These are phyloP conservation scores for Pithys albifrons DNA, from an alignment of 2,113 vertebrate species.

Conservation along the genomic window DNA sequence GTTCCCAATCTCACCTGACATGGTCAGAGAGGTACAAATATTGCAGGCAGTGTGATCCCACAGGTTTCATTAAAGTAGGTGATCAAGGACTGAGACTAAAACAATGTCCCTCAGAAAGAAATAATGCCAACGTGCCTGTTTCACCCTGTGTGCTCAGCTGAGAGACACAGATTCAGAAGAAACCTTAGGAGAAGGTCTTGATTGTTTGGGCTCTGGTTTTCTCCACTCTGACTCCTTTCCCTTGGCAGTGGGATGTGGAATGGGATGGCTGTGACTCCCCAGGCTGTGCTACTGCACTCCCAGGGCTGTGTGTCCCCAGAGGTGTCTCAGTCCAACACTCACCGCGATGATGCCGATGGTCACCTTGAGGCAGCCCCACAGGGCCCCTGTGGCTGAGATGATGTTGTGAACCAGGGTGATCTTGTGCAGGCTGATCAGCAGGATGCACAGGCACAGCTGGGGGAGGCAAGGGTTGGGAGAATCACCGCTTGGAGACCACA, in stretches of 20 bases:
- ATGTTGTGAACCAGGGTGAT: constrained; percentile 65
- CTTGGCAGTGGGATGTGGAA: neutral
- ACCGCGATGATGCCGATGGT: constrained; percentile 76
- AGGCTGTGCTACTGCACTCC: neutral
- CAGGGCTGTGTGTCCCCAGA: neutral
- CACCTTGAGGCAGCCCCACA: constrained; percentile 80
- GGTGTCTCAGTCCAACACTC: constrained; percentile 17
- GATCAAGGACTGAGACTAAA: neutral
- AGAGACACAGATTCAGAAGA: neutral
- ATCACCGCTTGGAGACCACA: neutral
- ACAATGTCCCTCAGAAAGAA: neutral
- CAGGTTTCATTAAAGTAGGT: neutral
- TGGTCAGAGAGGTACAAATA: neutral
- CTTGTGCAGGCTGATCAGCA: constrained; percentile 70
- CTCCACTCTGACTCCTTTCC: neutral
- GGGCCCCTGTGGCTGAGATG: constrained; percentile 73
- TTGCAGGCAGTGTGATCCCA: neutral
- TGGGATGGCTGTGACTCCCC: neutral
- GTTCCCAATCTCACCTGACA: neutral
- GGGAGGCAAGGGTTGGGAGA: neutral
- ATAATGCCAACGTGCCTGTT: neutral
- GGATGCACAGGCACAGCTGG: constrained; percentile 82
- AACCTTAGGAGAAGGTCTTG: too few species aligned
- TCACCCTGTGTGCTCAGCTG: neutral
- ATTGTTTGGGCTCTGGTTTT: neutral